phyloP scores from a whole-genome alignment of 92 coral and sea anemone genomes.

The Bergia sp. region DNA sequence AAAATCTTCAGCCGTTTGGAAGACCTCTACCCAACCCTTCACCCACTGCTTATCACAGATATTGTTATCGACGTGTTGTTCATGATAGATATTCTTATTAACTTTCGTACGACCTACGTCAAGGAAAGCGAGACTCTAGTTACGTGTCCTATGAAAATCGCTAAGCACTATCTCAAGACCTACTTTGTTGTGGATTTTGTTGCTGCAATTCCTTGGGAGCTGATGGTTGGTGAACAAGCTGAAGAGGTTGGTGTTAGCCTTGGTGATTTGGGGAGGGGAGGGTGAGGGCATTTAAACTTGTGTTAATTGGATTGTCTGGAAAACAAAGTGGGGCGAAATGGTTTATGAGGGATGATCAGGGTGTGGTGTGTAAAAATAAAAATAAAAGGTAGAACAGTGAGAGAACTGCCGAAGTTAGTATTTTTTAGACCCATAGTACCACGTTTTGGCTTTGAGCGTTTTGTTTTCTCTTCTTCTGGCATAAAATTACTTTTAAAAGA shows the following conservation, averaged over 20 bases:
- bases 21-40: slow-evolving; percentile 61
- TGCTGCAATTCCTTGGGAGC: slow-evolving; percentile 98
- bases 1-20: slow-evolving; percentile 57
- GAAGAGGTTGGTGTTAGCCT: slow-evolving; percentile 66
- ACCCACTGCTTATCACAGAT: slow-evolving; percentile 76
- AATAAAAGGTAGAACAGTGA: too few species aligned
- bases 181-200: slow-evolving; percentile 95
- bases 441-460: too few species aligned
- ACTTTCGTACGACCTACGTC: slow-evolving; percentile 95
- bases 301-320: too few species aligned
- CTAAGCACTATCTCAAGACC: slow-evolving; percentile 87
- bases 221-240: slow-evolving; percentile 65
- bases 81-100: slow-evolving; percentile 90
- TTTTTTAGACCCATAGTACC: too few species aligned
- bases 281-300: not conserved
- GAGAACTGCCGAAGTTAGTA: too few species aligned
- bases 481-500: too few species aligned
- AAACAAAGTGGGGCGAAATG: too few species aligned
- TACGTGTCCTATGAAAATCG: slow-evolving; percentile 90
- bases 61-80: slow-evolving; percentile 84
- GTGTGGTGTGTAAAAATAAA: too few species aligned
- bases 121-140: slow-evolving; percentile 85
- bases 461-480: too few species aligned
- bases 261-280: not conserved
- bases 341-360: too few species aligned